phyloP scores from a whole-genome alignment of 2,888 invertebrate genomes.

The Merodon equestris region DNA sequence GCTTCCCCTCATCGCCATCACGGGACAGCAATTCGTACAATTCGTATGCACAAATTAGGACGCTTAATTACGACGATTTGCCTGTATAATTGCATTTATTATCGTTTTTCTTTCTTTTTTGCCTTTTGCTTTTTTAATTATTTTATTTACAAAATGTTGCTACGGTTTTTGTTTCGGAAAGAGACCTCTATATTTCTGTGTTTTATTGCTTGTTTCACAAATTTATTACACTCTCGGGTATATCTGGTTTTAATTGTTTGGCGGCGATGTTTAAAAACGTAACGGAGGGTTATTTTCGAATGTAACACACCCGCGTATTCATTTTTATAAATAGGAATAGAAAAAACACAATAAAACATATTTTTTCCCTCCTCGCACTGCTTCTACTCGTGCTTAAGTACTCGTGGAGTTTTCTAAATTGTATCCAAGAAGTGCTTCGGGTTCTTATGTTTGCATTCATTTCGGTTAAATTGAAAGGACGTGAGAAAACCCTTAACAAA shows the following conservation, averaged over 20 bases:
- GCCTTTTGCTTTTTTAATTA: conserved; percentile 50
- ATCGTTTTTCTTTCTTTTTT: conserved; percentile 53
- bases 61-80: conserved; percentile 62
- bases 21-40: conserved; percentile 27
- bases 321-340: conserved; percentile 1
- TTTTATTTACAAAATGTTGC: conserved; percentile 51
- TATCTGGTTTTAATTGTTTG: conserved; percentile 64
- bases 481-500: conserved; percentile 64
- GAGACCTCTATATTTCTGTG: conserved; percentile 44
- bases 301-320: conserved; percentile 43
- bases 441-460: conserved; percentile 49
- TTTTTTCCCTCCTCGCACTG: conserved; percentile 16
- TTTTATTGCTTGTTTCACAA: conserved; percentile 66
- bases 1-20: conserved; percentile 13
- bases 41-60: conserved; percentile 62
- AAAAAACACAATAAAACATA: conserved; percentile 63
- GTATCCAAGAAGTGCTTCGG: conserved; percentile 51
- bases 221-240: conserved; percentile 53
- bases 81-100: conserved; percentile 63
- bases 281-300: conserved; percentile 46
- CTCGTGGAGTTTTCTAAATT: background rate
- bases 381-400: conserved; percentile 3
- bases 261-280: conserved; percentile 49
- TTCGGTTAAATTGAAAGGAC: conserved; percentile 66
- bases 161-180: conserved; percentile 11